A percentile compares a stretch with the other conserved stretches of the same genome.
phyloP scores from a whole-genome alignment of 1,140 invertebrate species.

The Drosophila kanapiae region DNA sequence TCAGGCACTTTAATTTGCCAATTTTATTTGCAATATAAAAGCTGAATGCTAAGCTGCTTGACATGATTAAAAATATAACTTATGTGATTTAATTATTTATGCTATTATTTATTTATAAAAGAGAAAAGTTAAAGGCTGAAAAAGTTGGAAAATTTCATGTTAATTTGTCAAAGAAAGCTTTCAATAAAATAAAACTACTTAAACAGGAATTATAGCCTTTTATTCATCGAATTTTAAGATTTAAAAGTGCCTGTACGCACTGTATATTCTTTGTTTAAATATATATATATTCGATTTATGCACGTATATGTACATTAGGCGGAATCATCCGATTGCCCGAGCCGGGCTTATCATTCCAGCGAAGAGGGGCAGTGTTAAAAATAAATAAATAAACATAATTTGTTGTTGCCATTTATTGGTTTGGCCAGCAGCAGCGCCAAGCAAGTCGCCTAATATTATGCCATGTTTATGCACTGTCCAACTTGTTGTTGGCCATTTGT shows the following conservation, averaged over 20 bases:
- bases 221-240: no score
- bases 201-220: neutral
- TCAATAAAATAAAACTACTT: neutral
- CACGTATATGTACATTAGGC: constrained; percentile 49
- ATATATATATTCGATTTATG: constrained; percentile 54
- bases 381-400: constrained; percentile 72
- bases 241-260: neutral
- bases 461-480: constrained; percentile 64
- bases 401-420: constrained; percentile 52
- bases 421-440: neutral
- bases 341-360: constrained; percentile 39
- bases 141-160: neutral
- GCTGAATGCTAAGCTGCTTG: constrained; percentile 4
- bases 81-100: no score
- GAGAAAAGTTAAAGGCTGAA: neutral
- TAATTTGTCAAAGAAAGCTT: neutral
- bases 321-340: constrained; percentile 39
- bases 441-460: constrained; percentile 57
- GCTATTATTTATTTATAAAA: neutral
- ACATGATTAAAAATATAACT: neutral
- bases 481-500: constrained; percentile 66
- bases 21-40: constrained; percentile 47
- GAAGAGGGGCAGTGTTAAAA: constrained; percentile 58
- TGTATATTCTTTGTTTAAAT: constrained; percentile 23
- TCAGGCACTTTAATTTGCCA: constrained; percentile 52